A percentile compares a stretch with the other conserved stretches of the same genome.
Evolutionary conservation across 2,797 vertebrate genomes (phyloP).

Genomic region (Cuculus canorus): DNA sequence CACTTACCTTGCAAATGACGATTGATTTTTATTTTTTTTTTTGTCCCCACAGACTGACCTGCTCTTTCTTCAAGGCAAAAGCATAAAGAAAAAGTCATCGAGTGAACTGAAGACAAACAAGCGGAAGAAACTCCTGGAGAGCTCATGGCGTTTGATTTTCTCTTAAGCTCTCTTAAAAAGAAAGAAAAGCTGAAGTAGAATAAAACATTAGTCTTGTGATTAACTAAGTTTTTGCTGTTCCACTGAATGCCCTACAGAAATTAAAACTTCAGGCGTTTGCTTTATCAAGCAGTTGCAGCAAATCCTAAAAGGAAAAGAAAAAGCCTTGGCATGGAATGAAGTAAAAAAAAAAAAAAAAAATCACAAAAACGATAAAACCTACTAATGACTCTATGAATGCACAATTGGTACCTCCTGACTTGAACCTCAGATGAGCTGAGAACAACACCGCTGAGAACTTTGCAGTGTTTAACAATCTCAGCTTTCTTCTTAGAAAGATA

Average conservation of each 20-base stretch:
- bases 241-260: not conserved
- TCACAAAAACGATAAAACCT: not conserved
- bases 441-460: not conserved
- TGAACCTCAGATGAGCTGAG: not conserved
- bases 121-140: not conserved
- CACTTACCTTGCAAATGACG: not conserved
- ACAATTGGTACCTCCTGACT: not conserved
- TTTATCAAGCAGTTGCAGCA: not conserved
- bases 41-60: not conserved
- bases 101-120: not conserved
- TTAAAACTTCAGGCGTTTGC: not conserved
- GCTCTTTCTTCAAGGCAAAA: not conserved
- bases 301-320: not conserved
- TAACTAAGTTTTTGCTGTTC: not conserved
- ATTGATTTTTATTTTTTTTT: not conserved
- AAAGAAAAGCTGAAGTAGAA: not conserved
- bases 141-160: not conserved
- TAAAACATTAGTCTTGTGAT: not conserved
- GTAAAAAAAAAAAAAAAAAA: not conserved
- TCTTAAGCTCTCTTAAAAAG: not conserved
- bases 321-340: not conserved
- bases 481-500: not conserved
- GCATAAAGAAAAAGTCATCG: not conserved
- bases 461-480: not conserved
- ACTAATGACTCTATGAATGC: not conserved